Evolutionary conservation across 1,140 invertebrate genomes (phyloP).

Genomic region (Chironomus striatipennis): DNA sequence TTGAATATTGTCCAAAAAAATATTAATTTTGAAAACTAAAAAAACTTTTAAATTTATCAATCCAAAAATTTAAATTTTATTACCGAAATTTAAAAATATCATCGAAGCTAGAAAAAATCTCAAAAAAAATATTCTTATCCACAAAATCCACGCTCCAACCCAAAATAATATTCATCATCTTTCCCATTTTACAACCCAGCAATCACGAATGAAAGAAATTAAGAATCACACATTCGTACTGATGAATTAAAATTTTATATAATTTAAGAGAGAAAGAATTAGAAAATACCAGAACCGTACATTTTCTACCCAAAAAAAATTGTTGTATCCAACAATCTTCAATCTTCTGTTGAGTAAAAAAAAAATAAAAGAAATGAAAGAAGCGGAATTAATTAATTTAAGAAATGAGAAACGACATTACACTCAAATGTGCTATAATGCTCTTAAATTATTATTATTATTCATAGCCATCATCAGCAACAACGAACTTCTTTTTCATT

Average conservation of each 20-base stretch:
- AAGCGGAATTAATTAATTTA: slow-evolving; percentile 17
- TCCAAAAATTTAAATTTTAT: too few species aligned
- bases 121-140: too few species aligned
- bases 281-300: not conserved
- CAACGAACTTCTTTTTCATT: not conserved
- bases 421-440: slow-evolving; percentile 3
- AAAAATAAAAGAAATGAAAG: not conserved
- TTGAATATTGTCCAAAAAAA: too few species aligned
- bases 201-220: not conserved
- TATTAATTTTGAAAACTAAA: too few species aligned
- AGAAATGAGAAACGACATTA: slow-evolving; percentile 17
- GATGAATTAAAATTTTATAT: not conserved
- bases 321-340: not conserved
- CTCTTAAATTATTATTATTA: slow-evolving; percentile 11
- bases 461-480: not conserved
- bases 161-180: too few species aligned
- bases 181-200: too few species aligned
- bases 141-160: too few species aligned
- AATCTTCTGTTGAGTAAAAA: not conserved
- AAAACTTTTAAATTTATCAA: too few species aligned
- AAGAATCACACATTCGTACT: not conserved
- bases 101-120: too few species aligned
- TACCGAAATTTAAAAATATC: too few species aligned
- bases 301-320: not conserved
- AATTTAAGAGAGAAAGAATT: not conserved